These are phyloP conservation scores for Salarias fasciatus DNA, from an alignment of 2,797 vertebrate genomes.

Conservation along the genomic window DNA sequence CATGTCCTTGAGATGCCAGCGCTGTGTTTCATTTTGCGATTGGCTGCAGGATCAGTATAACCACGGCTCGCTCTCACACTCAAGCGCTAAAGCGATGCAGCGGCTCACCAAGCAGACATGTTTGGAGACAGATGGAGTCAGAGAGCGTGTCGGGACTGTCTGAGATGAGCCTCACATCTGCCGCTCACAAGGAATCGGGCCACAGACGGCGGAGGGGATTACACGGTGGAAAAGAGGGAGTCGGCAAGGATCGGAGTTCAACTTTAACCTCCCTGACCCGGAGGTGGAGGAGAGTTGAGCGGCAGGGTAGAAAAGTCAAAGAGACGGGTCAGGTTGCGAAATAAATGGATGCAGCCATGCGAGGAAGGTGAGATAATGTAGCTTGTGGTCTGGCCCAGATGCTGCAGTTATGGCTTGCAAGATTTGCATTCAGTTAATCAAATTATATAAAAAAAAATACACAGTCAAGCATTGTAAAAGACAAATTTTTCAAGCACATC, in stretches of 20 bases:
- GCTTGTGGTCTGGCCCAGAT: constrained; percentile 19
- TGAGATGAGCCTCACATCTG: constrained; percentile 78
- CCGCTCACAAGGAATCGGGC: constrained; percentile 65
- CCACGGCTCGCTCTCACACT: constrained; percentile 29
- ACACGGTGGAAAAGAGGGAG: constrained; percentile 65
- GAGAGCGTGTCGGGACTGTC: constrained; percentile 67
- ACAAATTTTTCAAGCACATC: constrained; percentile 27
- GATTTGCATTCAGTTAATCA: constrained; percentile 33
- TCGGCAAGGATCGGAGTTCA: constrained; percentile 56
- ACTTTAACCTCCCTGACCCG: constrained; percentile 64
- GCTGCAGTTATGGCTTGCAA: constrained; percentile 20
- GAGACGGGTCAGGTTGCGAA: constrained; percentile 47
- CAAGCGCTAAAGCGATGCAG: constrained; percentile 28
- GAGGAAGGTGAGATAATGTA: constrained; percentile 37
- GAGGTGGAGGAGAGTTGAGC: constrained; percentile 44
- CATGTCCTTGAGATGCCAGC: constrained; percentile 11
- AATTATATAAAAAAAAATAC: constrained; percentile 35
- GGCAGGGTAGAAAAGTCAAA: constrained; percentile 49
- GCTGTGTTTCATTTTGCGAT: constrained; percentile 41
- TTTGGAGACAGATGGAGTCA: constrained; percentile 76
- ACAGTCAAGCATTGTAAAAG: constrained; percentile 18
- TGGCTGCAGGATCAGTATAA: constrained; percentile 51
- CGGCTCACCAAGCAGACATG: constrained; percentile 57
- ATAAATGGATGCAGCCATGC: constrained; percentile 45
- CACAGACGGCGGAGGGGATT: constrained; percentile 70